These are phyloP conservation scores for Tridacna crocea DNA, from an alignment of 2,888 invertebrate genomes.

Conservation along the genomic window DNA sequence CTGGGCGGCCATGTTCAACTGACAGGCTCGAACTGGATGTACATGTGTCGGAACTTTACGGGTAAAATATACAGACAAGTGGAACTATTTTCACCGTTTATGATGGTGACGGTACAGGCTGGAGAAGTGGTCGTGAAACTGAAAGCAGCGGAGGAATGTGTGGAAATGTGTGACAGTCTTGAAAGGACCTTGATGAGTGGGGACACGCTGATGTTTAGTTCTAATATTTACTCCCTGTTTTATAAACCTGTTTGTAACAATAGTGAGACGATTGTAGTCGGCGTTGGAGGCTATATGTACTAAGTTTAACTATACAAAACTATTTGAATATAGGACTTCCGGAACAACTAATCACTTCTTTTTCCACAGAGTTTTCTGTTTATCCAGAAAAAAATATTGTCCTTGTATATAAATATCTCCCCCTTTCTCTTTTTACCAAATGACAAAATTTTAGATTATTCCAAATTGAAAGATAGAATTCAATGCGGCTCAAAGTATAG, in stretches of 20 bases:
- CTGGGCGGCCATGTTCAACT: constrained; percentile 17
- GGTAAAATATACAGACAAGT: constrained; percentile 16
- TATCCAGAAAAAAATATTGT: too few relatives aligned
- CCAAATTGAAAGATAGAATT: too few relatives aligned
- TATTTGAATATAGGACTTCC: too few relatives aligned
- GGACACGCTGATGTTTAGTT: constrained; percentile 8
- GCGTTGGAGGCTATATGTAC: constrained; percentile 15
- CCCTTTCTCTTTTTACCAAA: too few relatives aligned
- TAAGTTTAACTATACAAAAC: not conserved
- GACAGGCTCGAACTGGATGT: constrained; percentile 22
- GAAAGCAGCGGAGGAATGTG: constrained; percentile 6
- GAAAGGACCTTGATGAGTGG: not conserved
- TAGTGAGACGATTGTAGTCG: constrained; percentile 10
- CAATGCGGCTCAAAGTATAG: too few relatives aligned
- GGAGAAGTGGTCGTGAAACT: not conserved
- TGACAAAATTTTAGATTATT: too few relatives aligned
- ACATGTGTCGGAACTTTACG: constrained; percentile 7
- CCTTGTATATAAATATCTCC: too few relatives aligned
- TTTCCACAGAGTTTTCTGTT: too few relatives aligned
- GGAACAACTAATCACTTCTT: too few relatives aligned
- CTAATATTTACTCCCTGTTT: constrained; percentile 13
- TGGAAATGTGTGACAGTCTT: not conserved
- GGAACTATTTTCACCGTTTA: constrained; percentile 19
- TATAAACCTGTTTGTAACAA: constrained; percentile 22
- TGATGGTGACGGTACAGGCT: not conserved